Evolutionary conservation across 2,888 invertebrate species (phyloP).

Genomic region (Branchellion lobata): DNA sequence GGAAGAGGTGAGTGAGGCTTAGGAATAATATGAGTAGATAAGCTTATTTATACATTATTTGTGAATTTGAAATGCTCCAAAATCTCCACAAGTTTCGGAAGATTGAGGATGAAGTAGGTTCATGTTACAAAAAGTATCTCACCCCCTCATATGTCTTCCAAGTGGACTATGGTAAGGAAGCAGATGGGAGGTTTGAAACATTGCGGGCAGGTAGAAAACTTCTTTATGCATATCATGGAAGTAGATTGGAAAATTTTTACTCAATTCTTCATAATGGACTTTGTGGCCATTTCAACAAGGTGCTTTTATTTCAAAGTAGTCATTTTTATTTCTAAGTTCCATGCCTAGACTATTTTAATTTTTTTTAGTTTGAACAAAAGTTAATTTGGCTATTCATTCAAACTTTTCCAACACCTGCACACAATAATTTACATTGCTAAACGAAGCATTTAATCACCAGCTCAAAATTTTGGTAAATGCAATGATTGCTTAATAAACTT

Average conservation of each 20-base stretch:
- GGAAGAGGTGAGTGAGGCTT: constrained; percentile 12
- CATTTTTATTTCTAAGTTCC: too few relatives aligned
- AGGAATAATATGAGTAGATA: background rate
- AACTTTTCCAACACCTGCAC: too few relatives aligned
- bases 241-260: constrained; percentile 77
- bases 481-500: too few relatives aligned
- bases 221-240: constrained; percentile 74
- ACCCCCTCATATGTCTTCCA: constrained; percentile 48
- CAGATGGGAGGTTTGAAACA: constrained; percentile 47
- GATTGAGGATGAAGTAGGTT: constrained; percentile 44
- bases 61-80: too few relatives aligned
- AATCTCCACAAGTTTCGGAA: constrained; percentile 45
- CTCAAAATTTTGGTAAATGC: too few relatives aligned
- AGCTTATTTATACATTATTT: constrained; percentile 3
- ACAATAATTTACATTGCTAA: too few relatives aligned
- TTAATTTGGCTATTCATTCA: too few relatives aligned
- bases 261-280: constrained; percentile 77
- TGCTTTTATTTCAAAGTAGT: too few relatives aligned
- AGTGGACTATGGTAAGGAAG: constrained; percentile 35
- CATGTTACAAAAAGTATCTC: background rate
- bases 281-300: constrained; percentile 73
- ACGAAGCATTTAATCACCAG: too few relatives aligned
- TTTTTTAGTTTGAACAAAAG: too few relatives aligned
- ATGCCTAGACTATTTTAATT: too few relatives aligned
- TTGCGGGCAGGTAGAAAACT: constrained; percentile 37